These are phyloP conservation scores for Odobenus rosmarus DNA, from an alignment of 2,113 vertebrate genomes.

Conservation along the genomic window DNA sequence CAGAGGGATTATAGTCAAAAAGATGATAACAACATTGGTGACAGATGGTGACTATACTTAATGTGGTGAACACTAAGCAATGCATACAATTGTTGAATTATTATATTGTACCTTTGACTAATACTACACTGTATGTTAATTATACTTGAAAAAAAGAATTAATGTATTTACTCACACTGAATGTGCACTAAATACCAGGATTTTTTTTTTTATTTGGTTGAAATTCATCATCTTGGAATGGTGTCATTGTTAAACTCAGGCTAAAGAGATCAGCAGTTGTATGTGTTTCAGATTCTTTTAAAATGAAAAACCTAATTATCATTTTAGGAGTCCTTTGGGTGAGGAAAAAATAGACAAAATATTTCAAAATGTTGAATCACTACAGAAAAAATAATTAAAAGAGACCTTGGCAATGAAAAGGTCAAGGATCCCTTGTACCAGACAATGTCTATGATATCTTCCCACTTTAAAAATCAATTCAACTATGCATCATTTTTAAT, in stretches of 20 bases:
- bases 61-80: not conserved
- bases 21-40: not conserved
- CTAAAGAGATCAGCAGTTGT: not conserved
- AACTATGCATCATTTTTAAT: not conserved
- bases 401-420: not conserved
- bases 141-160: not conserved
- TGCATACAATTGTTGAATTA: not conserved
- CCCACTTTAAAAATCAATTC: conserved; percentile 41
- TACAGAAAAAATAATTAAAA: conserved; percentile 53
- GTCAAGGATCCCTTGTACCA: not conserved
- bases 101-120: not conserved
- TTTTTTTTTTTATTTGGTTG: not conserved
- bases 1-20: not conserved
- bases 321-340: conserved; percentile 15
- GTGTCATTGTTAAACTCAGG: not conserved
- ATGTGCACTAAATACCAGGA: not conserved
- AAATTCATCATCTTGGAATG: conserved; percentile 13
- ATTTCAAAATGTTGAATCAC: conserved; percentile 59
- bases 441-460: not conserved
- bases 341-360: conserved; percentile 18
- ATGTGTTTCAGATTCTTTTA: conserved; percentile 33
- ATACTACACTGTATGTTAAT: not conserved
- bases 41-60: not conserved
- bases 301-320: conserved; percentile 44
- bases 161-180: not conserved